Percentiles rank a stretch among this genome's conserved stretches.
phyloP scores from a whole-genome alignment of 1,140 invertebrate genomes.

The Drosophila rufa region DNA sequence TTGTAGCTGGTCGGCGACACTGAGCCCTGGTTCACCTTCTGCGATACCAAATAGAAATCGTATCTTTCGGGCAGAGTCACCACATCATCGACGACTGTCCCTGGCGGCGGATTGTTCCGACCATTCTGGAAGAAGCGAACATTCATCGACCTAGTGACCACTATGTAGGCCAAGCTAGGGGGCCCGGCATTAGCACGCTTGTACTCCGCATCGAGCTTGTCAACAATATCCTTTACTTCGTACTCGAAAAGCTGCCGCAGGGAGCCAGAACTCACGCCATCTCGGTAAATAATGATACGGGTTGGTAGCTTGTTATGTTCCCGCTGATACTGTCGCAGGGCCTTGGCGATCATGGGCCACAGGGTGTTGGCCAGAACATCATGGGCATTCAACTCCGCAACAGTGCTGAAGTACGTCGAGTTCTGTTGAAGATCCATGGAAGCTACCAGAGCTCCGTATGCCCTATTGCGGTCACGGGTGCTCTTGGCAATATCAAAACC shows the following conservation, averaged over 20 bases:
- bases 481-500: conserved; percentile 97
- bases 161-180: conserved; percentile 89
- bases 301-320: conserved; percentile 85
- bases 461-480: conserved; percentile 87
- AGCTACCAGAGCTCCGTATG: conserved; percentile 92
- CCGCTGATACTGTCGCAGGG: conserved; percentile 86
- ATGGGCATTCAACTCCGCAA: conserved; percentile 88
- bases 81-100: conserved; percentile 94
- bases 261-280: conserved; percentile 95
- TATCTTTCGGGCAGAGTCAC: conserved; percentile 93
- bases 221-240: conserved; percentile 86
- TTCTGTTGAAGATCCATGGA: conserved; percentile 90
- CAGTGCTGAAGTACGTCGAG: conserved; percentile 76
- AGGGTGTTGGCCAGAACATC: conserved; percentile 91
- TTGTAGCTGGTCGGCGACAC: conserved; percentile 93
- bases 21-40: conserved; percentile 91
- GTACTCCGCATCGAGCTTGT: conserved; percentile 86
- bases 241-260: conserved; percentile 87
- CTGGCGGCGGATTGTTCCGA: conserved; percentile 88
- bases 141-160: conserved; percentile 91
- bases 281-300: conserved; percentile 90
- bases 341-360: conserved; percentile 87
- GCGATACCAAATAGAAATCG: conserved; percentile 93
- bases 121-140: conserved; percentile 87
- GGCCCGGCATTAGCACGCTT: conserved; percentile 69